phyloP scores from a whole-genome alignment of 2,113 vertebrate genomes.

The Malurus melanocephalus region DNA sequence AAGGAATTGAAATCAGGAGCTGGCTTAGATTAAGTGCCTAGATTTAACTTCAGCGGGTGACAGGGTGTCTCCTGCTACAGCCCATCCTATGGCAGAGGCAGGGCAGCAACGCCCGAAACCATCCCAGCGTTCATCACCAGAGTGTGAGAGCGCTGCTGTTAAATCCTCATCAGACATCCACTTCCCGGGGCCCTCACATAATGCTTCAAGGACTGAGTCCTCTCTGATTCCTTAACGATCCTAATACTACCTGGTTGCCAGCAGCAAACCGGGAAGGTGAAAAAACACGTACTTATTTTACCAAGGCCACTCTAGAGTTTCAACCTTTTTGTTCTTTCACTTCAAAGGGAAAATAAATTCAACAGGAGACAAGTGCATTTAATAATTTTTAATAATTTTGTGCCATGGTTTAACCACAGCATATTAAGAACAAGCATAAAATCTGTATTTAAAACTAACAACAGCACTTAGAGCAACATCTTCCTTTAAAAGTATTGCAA shows the following conservation, averaged over 20 bases:
- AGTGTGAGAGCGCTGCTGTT: accelerated
- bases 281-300: background rate
- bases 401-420: slow-evolving; percentile 88
- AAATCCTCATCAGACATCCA: background rate
- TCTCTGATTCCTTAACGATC: accelerated
- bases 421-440: slow-evolving; percentile 91
- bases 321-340: background rate
- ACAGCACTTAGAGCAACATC: slow-evolving; percentile 91
- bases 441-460: slow-evolving; percentile 88
- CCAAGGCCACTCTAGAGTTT: background rate
- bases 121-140: background rate
- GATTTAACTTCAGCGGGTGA: background rate
- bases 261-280: background rate
- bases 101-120: background rate
- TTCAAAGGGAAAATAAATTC: slow-evolving; percentile 16
- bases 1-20: accelerated
- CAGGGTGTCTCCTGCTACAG: background rate
- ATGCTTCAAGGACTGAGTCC: background rate
- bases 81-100: background rate
- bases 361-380: slow-evolving; percentile 55
- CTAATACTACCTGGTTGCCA: background rate
- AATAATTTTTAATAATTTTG: slow-evolving; percentile 85
- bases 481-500: slow-evolving; percentile 91
- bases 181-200: background rate
- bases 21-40: background rate